Evolutionary conservation across 2,113 vertebrate genomes (phyloP).

Genomic region (Suncus etruscus): DNA sequence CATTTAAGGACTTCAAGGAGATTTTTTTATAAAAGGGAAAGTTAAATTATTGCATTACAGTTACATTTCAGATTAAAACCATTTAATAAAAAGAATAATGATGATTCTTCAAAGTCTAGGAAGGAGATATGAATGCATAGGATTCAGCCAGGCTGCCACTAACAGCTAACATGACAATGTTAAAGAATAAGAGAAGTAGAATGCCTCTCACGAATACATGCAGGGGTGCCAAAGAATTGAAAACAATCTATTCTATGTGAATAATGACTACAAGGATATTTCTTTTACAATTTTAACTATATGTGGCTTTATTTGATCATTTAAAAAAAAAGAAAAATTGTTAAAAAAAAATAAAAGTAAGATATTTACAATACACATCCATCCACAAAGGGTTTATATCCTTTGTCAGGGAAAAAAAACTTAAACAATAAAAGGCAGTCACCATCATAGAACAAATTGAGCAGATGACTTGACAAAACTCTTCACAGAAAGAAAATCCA

Average conservation of each 20-base stretch:
- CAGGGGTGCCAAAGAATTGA: too few relatives aligned
- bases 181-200: too few relatives aligned
- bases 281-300: too few relatives aligned
- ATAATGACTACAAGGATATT: too few relatives aligned
- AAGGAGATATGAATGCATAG: too few relatives aligned
- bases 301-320: too few relatives aligned
- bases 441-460: conserved; percentile 1
- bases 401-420: background rate
- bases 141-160: too few relatives aligned
- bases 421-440: background rate
- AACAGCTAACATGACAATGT: too few relatives aligned
- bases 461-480: conserved; percentile 3
- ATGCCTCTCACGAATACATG: too few relatives aligned
- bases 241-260: too few relatives aligned
- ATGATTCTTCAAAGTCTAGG: too few relatives aligned
- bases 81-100: background rate
- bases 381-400: background rate
- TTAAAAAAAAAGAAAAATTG: too few relatives aligned
- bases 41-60: background rate
- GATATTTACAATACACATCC: background rate
- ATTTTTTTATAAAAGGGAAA: background rate
- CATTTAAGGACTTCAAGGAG: background rate
- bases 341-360: background rate
- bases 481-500: conserved; percentile 34
- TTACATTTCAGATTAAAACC: background rate